Base-by-base conservation (phyloP, 1,140 invertebrate species). In the Maconellicoccus hirsutus region DNA sequence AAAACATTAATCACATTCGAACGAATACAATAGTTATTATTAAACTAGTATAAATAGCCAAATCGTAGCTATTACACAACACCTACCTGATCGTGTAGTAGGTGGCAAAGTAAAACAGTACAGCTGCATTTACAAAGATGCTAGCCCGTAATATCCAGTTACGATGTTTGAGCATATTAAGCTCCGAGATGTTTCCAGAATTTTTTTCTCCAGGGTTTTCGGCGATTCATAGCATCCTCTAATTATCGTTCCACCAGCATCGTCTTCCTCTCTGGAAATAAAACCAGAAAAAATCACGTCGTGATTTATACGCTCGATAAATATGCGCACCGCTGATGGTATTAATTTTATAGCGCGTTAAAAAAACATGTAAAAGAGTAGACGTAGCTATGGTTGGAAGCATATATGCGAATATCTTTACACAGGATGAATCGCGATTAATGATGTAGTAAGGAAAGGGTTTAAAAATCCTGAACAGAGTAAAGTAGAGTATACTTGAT, bases 91-190 rank as follows among this genome's bases (percentile, higher is more conserved):
- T 26, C 10, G 61, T 66, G 22, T 66, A 66, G 25, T 66, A 66
- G 22, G 61, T 19, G 10, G 61, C 61, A 25, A 66, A 66, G 25
- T 66, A 66, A 25, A 66, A 66, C 8, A 66, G 2, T 66, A 66
- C 61, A 66, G 61, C 61, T 22, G 61, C 61, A 66, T 66, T 66
- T 66, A 66, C 61, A 26, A 66, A 66, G 61, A 66, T 66, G 61
- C 61, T 66, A 66, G 61, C 61, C 25, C 61, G 61, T 16, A 66
- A 22, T 8, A 66, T 66, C 61, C 61, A 66, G 61, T 66, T 66
- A 26, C 61, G 61, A 66, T 66, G 61, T 25, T 66, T 66, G 61
- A 66, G 61, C 61, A 66, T 66, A 66, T 66, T 66, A 66, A 66
- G 61, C 61, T 66, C 61, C 22, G 21, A 66, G 61, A 66, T 66